Percentiles rank a stretch among this genome's conserved stretches.
Evolutionary conservation across 2,113 vertebrate species (phyloP).

Genomic region (Actenoides hombroni): DNA sequence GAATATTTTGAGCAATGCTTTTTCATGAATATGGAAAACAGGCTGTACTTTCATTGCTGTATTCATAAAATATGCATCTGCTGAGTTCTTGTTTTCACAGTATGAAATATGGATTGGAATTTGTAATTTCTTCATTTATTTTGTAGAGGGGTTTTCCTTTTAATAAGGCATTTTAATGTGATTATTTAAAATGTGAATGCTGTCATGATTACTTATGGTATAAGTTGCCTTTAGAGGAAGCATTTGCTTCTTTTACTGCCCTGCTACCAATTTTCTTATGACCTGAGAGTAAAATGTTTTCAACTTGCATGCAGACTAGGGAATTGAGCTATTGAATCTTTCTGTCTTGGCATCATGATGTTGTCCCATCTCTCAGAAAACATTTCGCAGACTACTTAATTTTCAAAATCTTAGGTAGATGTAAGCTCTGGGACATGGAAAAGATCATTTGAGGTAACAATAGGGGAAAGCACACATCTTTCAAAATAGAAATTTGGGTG

Average conservation of each 20-base stretch:
- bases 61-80: slow-evolving; percentile 61
- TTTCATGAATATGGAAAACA: slow-evolving; percentile 68
- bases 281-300: neutral
- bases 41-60: slow-evolving; percentile 49
- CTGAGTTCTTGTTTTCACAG: slow-evolving; percentile 36
- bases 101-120: neutral
- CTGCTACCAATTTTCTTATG: neutral
- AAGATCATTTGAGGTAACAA: neutral
- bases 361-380: neutral
- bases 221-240: neutral
- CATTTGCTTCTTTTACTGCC: neutral
- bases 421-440: neutral
- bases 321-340: neutral
- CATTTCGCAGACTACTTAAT: neutral
- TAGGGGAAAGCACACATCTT: neutral
- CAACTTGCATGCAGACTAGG: neutral
- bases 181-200: neutral
- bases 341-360: neutral
- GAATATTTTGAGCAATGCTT: slow-evolving; percentile 45
- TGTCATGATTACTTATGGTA: neutral
- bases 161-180: slow-evolving; percentile 6
- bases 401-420: neutral
- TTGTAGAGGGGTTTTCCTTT: neutral
- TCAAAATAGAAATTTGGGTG: neutral
- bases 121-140: slow-evolving; percentile 36